phyloP scores from a whole-genome alignment of 1,140 invertebrate species.

The Drosophila sproati region DNA sequence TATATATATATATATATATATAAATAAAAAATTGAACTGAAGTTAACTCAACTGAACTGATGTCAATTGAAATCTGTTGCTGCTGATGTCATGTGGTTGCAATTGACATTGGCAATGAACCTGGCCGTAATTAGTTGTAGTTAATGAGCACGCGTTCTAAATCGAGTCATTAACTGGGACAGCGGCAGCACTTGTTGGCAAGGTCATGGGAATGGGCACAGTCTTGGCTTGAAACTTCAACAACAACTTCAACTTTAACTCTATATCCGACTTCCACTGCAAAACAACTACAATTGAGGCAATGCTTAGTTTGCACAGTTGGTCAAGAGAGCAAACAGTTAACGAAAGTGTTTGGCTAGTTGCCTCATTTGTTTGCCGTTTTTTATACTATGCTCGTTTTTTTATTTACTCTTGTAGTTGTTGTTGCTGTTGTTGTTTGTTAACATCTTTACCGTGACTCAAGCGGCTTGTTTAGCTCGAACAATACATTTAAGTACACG shows the following conservation, averaged over 20 bases:
- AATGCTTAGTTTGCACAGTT: slow-evolving; percentile 63
- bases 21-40: slow-evolving; percentile 14
- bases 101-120: slow-evolving; percentile 81
- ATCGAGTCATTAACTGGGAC: slow-evolving; percentile 30
- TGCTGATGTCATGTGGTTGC: slow-evolving; percentile 69
- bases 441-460: slow-evolving; percentile 55
- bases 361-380: slow-evolving; percentile 36
- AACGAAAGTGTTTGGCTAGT: slow-evolving; percentile 71
- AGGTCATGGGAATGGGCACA: slow-evolving; percentile 73
- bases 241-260: slow-evolving; percentile 11
- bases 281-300: slow-evolving; percentile 17
- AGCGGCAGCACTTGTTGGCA: slow-evolving; percentile 42
- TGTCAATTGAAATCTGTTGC: slow-evolving; percentile 4
- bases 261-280: background rate
- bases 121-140: slow-evolving; percentile 68
- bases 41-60: slow-evolving; percentile 9
- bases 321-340: slow-evolving; percentile 66
- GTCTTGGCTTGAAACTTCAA: background rate
- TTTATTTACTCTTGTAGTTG: background rate
- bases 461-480: slow-evolving; percentile 30
- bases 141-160: slow-evolving; percentile 56
- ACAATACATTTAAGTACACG: slow-evolving; percentile 30
- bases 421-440: slow-evolving; percentile 25
- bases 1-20: background rate
- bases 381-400: background rate